Base-by-base conservation (phyloP, 2,888 invertebrate genomes). In the Eupsilia transversa region DNA sequence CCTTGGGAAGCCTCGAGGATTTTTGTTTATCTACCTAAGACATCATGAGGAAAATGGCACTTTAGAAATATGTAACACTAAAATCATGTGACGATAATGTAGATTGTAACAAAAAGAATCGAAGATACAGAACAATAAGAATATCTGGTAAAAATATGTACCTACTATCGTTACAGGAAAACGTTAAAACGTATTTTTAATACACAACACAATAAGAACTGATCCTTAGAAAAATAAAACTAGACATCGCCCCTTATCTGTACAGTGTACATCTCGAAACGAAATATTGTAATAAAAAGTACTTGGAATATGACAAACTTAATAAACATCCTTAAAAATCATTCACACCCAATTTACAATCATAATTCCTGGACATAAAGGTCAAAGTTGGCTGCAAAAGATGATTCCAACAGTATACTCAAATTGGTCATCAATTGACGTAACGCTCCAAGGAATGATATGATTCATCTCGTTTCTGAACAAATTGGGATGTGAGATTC, bases 231-330 rank as follows among this genome's bases (percentile, higher is more conserved):
- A 94, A 83, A 93, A 93, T 92, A 91, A 89, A 91, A 91, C 93
- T 91, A 93, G 92, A 93, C 91, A 90, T 70, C 85, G 85, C 89
- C 83, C 89, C 92, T 92, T 95, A 95, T 95, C 95, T 88, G 90
- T 86, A 89, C 89, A 95, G 95, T 88, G 90, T 86, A 89, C 89
- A 95, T 94, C 95, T 94, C 87, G 84, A 87, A 91, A 92, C 90
- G 91, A 92, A 94, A 94, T 93, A 93, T 93, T 92, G 89, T 92
- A 93, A 94, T 92, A 94, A 94, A 94, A 94, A 93, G 92, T 93
- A 93, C 92, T 89, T 90, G 89, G 87, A 86, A 84, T 86, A 84
- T 85, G 83, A 87, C 84, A 86, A 88, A 83, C 83, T 87, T 85
- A 83, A 74, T 82, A 65, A 82, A 77, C 80, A 65, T 74, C 82